Percentiles rank a stretch among this genome's conserved stretches.
phyloP scores from a whole-genome alignment of 2,797 vertebrate species.

The Sardinella longiceps region DNA sequence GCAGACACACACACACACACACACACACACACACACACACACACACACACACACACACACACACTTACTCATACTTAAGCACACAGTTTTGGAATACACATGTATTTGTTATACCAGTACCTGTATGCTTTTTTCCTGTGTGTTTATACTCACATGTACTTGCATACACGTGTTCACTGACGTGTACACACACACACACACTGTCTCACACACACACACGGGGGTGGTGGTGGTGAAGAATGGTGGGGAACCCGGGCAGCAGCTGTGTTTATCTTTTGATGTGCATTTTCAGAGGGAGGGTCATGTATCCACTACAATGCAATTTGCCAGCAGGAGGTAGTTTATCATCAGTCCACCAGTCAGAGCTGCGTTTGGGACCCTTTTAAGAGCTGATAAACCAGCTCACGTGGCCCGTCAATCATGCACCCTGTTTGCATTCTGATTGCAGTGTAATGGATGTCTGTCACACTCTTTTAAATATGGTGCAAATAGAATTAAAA shows the following conservation, averaged over 20 bases:
- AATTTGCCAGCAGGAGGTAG: neutral
- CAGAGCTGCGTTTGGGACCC: neutral
- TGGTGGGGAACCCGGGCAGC: slow-evolving; percentile 59
- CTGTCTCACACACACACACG: slow-evolving; percentile 29
- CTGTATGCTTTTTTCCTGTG: too few species aligned
- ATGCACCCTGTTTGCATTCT: neutral
- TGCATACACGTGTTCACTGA: neutral
- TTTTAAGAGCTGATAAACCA: neutral
- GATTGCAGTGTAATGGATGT: neutral
- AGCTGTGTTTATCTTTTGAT: slow-evolving; percentile 76
- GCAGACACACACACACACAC: neutral
- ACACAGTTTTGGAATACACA: neutral
- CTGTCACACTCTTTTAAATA: neutral
- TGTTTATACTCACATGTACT: neutral
- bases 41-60: neutral
- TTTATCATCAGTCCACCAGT: neutral
- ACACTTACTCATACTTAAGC: neutral
- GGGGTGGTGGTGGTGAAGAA: slow-evolving; percentile 46
- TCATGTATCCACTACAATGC: neutral
- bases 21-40: neutral
- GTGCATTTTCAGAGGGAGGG: neutral
- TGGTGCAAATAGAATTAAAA: neutral
- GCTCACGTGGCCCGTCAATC: neutral
- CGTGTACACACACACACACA: neutral
- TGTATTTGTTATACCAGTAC: too few species aligned